Percentiles rank a stretch among this genome's conserved stretches.
These are phyloP conservation scores for Poliocrania exsul DNA, from an alignment of 2,797 vertebrate species.

Conservation along the genomic window DNA sequence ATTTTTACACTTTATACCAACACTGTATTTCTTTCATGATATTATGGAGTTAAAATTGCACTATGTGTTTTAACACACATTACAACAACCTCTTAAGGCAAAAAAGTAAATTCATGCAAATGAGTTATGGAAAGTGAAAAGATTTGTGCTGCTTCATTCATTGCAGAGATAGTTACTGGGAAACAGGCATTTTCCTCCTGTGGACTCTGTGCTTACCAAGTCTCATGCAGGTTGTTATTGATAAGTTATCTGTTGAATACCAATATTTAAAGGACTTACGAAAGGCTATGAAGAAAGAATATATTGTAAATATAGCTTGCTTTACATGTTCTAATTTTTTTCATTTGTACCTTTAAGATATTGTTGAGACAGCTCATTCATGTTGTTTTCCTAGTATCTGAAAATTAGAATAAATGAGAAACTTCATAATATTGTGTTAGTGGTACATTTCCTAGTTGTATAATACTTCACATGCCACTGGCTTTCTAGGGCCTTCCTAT, in stretches of 20 bases:
- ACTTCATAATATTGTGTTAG: background rate
- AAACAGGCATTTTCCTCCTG: background rate
- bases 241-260: background rate
- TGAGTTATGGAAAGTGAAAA: conserved; percentile 66
- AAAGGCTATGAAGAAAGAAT: background rate
- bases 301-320: background rate
- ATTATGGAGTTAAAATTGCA: conserved; percentile 79
- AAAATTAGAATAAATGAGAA: background rate
- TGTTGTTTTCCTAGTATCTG: background rate
- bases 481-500: background rate
- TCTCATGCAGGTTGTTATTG: background rate
- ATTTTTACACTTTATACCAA: conserved; percentile 70
- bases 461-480: background rate
- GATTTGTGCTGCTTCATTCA: conserved; percentile 22
- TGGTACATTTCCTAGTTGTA: background rate
- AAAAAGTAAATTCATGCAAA: conserved; percentile 76
- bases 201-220: background rate
- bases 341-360: background rate
- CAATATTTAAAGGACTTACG: background rate
- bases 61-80: conserved; percentile 77
- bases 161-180: background rate
- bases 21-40: conserved; percentile 75
- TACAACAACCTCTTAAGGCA: conserved; percentile 78
- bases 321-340: background rate
- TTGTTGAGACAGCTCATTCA: background rate